These are phyloP conservation scores for Oncorhynchus nerka DNA, from an alignment of 2,113 vertebrate genomes.

Conservation along the genomic window DNA sequence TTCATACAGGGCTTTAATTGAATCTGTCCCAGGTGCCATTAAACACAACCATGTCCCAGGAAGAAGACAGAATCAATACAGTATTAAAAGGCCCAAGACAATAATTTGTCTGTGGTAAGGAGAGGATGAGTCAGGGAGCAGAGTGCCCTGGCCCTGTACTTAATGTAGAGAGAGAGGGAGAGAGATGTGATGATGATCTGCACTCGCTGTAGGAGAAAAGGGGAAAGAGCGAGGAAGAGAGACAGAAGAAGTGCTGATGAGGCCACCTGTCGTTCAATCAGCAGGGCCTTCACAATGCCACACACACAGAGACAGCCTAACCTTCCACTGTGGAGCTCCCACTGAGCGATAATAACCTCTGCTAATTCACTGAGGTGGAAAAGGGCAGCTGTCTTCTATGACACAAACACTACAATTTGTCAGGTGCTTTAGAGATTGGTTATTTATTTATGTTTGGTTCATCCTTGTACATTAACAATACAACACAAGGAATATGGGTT, in stretches of 20 bases:
- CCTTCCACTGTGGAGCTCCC: no score
- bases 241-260: not conserved
- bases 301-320: no score
- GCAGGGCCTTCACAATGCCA: not conserved
- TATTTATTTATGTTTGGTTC: no score
- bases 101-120: conserved; percentile 22
- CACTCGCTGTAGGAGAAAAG: not conserved
- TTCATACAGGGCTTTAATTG: conserved; percentile 17
- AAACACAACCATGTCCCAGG: conserved; percentile 23
- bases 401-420: no score
- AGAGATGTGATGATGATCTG: not conserved
- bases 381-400: no score
- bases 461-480: no score
- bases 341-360: no score
- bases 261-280: conserved; percentile 17
- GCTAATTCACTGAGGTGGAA: no score
- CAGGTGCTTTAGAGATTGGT: no score
- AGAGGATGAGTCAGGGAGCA: not conserved
- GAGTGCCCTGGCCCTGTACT: conserved; percentile 2
- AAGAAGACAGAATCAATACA: conserved; percentile 35
- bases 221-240: not conserved
- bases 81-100: conserved; percentile 38
- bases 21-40: conserved; percentile 26
- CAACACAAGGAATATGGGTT: no score
- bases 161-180: not conserved